Percentiles rank a stretch among this genome's conserved stretches.
Conservation (phyloP, 2,888 invertebrate species). For the Falcaria lacertinaria region DNA sequence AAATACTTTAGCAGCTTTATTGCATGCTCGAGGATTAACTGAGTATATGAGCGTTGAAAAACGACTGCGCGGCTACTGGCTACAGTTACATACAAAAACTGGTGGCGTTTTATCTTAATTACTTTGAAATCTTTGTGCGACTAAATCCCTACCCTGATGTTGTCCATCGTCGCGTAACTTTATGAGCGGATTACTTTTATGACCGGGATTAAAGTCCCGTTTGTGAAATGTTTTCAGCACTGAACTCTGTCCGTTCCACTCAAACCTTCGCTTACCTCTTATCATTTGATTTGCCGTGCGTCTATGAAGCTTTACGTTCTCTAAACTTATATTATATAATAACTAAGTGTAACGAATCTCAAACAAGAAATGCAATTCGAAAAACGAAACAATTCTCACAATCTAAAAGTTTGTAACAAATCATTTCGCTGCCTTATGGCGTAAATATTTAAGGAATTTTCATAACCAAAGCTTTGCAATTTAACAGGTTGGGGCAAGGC, state of each 20-base stretch:
- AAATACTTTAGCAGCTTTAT: slow-evolving; percentile 77
- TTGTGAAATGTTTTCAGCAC: slow-evolving; percentile 74
- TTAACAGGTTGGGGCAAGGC: slow-evolving; percentile 36
- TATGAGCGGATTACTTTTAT: slow-evolving; percentile 79
- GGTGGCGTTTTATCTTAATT: slow-evolving; percentile 77
- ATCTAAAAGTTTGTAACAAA: slow-evolving; percentile 50
- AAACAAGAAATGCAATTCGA: slow-evolving; percentile 19
- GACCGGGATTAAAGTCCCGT: slow-evolving; percentile 73
- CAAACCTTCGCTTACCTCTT: slow-evolving; percentile 9
- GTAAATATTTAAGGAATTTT: slow-evolving; percentile 52
- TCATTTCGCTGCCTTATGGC: slow-evolving; percentile 38
- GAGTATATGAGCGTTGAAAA: slow-evolving; percentile 73
- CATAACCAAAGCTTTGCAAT: slow-evolving; percentile 51
- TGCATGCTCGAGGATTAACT: slow-evolving; percentile 76
- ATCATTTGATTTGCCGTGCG: slow-evolving; percentile 13
- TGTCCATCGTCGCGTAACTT: slow-evolving; percentile 78
- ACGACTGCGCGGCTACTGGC: slow-evolving; percentile 52
- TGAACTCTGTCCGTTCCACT: slow-evolving; percentile 52
- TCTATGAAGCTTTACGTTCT: neutral
- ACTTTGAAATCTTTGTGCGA: slow-evolving; percentile 75
- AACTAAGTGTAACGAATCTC: neutral
- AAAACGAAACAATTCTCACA: slow-evolving; percentile 26
- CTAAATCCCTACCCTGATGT: slow-evolving; percentile 76
- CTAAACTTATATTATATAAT: neutral
- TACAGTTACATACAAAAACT: slow-evolving; percentile 69